Evolutionary conservation across 2,797 vertebrate species (phyloP).

Genomic region (Trichosurus vulpecula): DNA sequence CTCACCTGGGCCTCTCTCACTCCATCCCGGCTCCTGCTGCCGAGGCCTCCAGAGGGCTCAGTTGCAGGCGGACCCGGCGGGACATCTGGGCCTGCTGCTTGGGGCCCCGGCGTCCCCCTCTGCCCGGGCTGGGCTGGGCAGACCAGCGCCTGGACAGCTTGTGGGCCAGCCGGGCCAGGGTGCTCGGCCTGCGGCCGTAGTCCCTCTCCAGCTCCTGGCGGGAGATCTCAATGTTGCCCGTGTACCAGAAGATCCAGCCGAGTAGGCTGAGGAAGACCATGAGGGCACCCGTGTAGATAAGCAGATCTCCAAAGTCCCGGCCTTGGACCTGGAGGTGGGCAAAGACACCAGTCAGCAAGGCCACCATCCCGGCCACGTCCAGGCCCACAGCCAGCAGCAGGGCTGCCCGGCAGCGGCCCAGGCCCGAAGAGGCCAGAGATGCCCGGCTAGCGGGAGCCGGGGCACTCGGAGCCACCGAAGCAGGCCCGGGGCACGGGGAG

Average conservation of each 20-base stretch:
- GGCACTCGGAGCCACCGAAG: not conserved
- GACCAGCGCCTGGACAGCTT: slow-evolving; percentile 87
- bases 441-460: not conserved
- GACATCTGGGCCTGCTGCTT: slow-evolving; percentile 37
- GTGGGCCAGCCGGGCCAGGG: slow-evolving; percentile 89
- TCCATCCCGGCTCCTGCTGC: slow-evolving; percentile 32
- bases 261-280: slow-evolving; percentile 90
- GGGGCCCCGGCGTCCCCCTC: slow-evolving; percentile 33
- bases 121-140: slow-evolving; percentile 44
- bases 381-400: slow-evolving; percentile 90
- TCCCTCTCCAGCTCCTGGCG: slow-evolving; percentile 86
- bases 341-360: slow-evolving; percentile 90
- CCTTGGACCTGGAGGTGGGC: slow-evolving; percentile 89
- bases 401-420: slow-evolving; percentile 89
- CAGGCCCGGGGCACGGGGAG: slow-evolving; percentile 21
- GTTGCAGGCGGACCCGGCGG: slow-evolving; percentile 77
- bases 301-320: slow-evolving; percentile 91
- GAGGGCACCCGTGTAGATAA: slow-evolving; percentile 91
- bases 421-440: slow-evolving; percentile 62
- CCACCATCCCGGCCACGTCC: slow-evolving; percentile 88
- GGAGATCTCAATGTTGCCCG: slow-evolving; percentile 93
- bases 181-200: slow-evolving; percentile 81
- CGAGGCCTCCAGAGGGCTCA: slow-evolving; percentile 66
- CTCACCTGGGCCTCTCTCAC: slow-evolving; percentile 69
- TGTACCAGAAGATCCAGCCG: slow-evolving; percentile 96